Conservation (phyloP, 2,797 vertebrate genomes). For the Remorina albescens region DNA sequence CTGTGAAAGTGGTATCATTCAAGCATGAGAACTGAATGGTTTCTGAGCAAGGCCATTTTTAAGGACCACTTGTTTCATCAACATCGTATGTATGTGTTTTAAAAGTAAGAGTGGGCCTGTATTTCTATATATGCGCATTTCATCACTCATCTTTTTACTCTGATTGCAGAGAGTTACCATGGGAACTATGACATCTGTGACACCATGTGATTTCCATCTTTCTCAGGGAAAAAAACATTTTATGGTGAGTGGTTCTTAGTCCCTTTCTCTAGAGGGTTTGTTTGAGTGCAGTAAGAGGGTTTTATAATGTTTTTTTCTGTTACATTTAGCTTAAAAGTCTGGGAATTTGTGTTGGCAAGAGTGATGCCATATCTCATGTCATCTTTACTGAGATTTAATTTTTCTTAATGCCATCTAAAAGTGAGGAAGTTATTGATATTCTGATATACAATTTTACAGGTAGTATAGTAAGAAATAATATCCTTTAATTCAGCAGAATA, state of each 20-base stretch:
- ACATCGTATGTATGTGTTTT: slow-evolving; percentile 27
- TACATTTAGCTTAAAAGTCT: slow-evolving; percentile 9
- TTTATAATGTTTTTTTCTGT: slow-evolving; percentile 27
- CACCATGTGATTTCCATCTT: slow-evolving; percentile 54
- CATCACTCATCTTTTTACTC: slow-evolving; percentile 49
- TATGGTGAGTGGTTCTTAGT: slow-evolving; percentile 43
- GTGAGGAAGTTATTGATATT: neutral
- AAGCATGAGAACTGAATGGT: neutral
- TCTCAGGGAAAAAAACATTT: slow-evolving; percentile 42
- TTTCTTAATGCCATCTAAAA: slow-evolving; percentile 1
- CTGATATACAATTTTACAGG: neutral
- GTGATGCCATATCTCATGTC: neutral
- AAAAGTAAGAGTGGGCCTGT: slow-evolving; percentile 26
- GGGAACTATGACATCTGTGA: slow-evolving; percentile 78
- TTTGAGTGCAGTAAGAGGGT: slow-evolving; percentile 44
- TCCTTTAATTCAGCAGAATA: neutral
- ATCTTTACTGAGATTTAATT: slow-evolving; percentile 19
- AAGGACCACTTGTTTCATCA: slow-evolving; percentile 35
- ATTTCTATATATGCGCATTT: slow-evolving; percentile 31
- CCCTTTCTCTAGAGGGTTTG: slow-evolving; percentile 52
- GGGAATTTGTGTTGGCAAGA: slow-evolving; percentile 15
- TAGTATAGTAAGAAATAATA: neutral
- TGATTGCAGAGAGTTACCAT: slow-evolving; percentile 76
- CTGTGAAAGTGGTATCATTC: neutral
- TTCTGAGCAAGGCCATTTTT: slow-evolving; percentile 21